phyloP scores from a whole-genome alignment of 2,113 vertebrate species.

The Hylia prasina region DNA sequence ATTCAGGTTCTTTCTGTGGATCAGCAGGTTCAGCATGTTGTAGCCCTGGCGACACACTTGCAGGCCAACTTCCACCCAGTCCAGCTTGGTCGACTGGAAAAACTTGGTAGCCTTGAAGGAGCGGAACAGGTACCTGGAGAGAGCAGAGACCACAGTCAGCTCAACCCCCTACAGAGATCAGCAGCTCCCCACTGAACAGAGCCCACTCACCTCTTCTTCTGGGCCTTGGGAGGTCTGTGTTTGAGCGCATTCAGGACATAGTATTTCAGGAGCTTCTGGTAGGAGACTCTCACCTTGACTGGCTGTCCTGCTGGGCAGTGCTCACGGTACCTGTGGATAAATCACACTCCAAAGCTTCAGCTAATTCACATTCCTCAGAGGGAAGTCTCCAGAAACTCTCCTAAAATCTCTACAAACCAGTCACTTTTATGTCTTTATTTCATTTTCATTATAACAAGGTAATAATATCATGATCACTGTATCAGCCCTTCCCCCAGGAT shows the following conservation, averaged over 20 bases:
- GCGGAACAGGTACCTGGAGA: conserved; percentile 91
- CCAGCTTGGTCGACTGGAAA: conserved; percentile 98
- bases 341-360: not conserved
- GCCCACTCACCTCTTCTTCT: conserved; percentile 89
- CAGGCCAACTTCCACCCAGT: conserved; percentile 97
- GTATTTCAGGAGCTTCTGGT: conserved; percentile 97
- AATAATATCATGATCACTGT: not conserved
- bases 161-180: not conserved
- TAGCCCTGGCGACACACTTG: conserved; percentile 98
- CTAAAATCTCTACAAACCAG: not conserved
- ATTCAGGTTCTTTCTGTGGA: conserved; percentile 98
- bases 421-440: not conserved
- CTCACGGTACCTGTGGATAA: conserved; percentile 87
- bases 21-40: conserved; percentile 99
- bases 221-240: conserved; percentile 96
- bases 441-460: not conserved
- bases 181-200: not conserved
- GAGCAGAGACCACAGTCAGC: not conserved
- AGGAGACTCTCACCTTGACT: conserved; percentile 96
- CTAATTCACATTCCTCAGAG: not conserved
- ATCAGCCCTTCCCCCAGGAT: not conserved
- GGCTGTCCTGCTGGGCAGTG: conserved; percentile 98
- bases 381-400: not conserved
- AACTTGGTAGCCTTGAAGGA: conserved; percentile 99
- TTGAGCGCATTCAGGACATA: conserved; percentile 98